Evolutionary conservation across 1,140 invertebrate genomes (phyloP).

Genomic region (Chelonus insularis): DNA sequence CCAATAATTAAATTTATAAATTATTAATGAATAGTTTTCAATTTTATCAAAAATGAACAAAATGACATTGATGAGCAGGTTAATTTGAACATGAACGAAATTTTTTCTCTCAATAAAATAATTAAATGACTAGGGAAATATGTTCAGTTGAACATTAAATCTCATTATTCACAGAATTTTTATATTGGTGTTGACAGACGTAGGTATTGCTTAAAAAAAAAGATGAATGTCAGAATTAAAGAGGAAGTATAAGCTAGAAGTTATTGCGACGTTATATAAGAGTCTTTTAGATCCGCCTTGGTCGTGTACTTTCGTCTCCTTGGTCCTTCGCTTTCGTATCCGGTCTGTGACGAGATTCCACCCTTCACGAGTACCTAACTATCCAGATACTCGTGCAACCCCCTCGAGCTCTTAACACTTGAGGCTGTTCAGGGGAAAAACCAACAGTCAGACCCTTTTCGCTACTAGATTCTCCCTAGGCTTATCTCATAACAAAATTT

Average conservation of each 20-base stretch:
- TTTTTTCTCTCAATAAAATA: too few relatives aligned
- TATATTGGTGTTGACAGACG: too few relatives aligned
- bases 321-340: conserved; percentile 15
- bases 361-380: conserved; percentile 26
- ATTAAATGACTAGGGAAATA: too few relatives aligned
- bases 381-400: conserved; percentile 13
- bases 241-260: conserved; percentile 31
- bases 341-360: conserved; percentile 17
- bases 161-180: too few relatives aligned
- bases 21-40: too few relatives aligned
- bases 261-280: conserved; percentile 50
- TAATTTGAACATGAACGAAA: too few relatives aligned
- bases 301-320: conserved; percentile 45
- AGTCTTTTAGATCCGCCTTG: conserved; percentile 50
- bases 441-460: conserved; percentile 2
- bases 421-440: conserved; percentile 7
- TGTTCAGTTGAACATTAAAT: too few relatives aligned
- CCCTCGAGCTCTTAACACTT: neutral
- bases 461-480: neutral
- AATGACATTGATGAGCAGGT: too few relatives aligned
- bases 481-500: neutral
- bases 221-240: neutral
- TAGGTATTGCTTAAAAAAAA: too few relatives aligned
- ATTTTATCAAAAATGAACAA: too few relatives aligned
- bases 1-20: too few relatives aligned